Evolutionary conservation across 2,888 invertebrate genomes (phyloP).

Genomic region (Tenthredo livida): DNA sequence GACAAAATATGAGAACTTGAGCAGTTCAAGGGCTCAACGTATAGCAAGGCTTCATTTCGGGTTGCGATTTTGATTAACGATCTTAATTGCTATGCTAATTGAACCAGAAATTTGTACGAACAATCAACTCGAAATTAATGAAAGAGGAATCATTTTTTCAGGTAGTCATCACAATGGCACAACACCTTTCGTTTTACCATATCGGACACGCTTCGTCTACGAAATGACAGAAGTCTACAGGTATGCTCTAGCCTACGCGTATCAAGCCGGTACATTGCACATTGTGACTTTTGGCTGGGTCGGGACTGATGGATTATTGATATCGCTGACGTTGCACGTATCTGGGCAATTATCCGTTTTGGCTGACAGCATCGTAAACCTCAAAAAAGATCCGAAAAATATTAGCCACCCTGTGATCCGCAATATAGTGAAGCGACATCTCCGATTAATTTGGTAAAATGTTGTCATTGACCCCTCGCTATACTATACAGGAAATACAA

Average conservation of each 20-base stretch:
- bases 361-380: constrained; percentile 57
- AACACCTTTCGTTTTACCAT: constrained; percentile 59
- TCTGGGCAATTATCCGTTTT: constrained; percentile 61
- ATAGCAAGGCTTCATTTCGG: background rate
- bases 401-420: constrained; percentile 55
- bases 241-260: constrained; percentile 60
- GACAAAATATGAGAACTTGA: background rate
- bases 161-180: constrained; percentile 49
- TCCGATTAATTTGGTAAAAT: constrained; percentile 59
- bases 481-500: background rate
- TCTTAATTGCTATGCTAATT: background rate
- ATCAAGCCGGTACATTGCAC: constrained; percentile 61
- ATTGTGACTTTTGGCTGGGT: constrained; percentile 59
- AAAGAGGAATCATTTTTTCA: background rate
- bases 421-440: constrained; percentile 57
- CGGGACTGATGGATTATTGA: constrained; percentile 60
- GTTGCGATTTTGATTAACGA: background rate
- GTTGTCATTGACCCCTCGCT: background rate
- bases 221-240: constrained; percentile 54
- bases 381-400: constrained; percentile 50
- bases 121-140: background rate
- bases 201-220: constrained; percentile 59
- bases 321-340: constrained; percentile 60
- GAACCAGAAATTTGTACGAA: background rate
- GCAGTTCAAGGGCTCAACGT: background rate